Percentiles rank a stretch among this genome's conserved stretches.
These are phyloP conservation scores for Leucoraja ocellata DNA, from an alignment of 2,797 vertebrate genomes.

Conservation along the genomic window DNA sequence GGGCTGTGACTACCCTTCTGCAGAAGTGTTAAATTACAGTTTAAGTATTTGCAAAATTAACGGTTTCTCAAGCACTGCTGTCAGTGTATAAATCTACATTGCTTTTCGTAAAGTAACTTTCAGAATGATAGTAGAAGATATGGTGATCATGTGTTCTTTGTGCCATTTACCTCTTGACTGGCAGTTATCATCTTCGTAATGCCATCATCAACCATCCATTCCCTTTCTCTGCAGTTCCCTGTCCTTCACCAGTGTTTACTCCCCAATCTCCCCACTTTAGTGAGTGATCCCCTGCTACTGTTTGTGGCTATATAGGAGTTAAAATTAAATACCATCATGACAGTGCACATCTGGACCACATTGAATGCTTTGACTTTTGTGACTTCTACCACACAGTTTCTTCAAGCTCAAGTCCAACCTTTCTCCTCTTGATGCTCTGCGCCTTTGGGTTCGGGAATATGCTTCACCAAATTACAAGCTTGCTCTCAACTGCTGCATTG, in stretches of 20 bases:
- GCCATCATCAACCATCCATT: not conserved
- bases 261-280: not conserved
- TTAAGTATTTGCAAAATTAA: not conserved
- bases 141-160: not conserved
- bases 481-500: not conserved
- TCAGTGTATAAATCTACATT: not conserved
- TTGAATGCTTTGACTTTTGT: not conserved
- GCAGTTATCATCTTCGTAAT: not conserved
- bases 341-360: not conserved
- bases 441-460: not conserved
- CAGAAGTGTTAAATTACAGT: not conserved
- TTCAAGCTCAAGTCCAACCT: not conserved
- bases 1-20: not conserved
- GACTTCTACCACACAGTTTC: not conserved
- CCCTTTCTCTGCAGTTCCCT: not conserved
- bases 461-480: not conserved
- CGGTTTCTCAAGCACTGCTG: not conserved
- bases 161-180: not conserved
- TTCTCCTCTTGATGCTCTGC: not conserved
- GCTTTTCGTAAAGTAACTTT: not conserved
- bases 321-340: not conserved
- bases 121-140: not conserved
- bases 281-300: not conserved
- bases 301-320: too few relatives aligned
- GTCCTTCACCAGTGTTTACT: not conserved